These are phyloP conservation scores for Noctua comes DNA, from an alignment of 2,888 invertebrate species.

Conservation along the genomic window DNA sequence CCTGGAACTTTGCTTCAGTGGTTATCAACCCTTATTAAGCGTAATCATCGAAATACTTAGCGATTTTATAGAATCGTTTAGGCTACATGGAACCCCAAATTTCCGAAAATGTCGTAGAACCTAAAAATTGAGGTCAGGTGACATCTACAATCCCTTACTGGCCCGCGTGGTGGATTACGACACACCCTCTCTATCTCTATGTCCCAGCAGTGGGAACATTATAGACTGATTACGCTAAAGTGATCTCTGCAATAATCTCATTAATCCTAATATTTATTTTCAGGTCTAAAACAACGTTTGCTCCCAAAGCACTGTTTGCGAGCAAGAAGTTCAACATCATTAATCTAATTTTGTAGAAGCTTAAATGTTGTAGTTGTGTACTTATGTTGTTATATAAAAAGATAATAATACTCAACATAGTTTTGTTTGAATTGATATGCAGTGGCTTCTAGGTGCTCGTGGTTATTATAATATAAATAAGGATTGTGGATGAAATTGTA, in stretches of 20 bases:
- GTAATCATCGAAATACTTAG: constrained; percentile 20
- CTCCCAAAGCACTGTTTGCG: constrained; percentile 20
- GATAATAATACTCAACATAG: not conserved
- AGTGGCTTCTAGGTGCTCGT: not conserved
- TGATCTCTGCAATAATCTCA: not conserved
- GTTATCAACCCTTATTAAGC: constrained; percentile 15
- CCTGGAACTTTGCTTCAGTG: constrained; percentile 27
- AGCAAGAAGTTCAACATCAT: constrained; percentile 46
- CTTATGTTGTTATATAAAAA: constrained; percentile 5
- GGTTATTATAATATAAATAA: not conserved
- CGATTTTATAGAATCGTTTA: constrained; percentile 12
- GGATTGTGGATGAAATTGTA: not conserved
- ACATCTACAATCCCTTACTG: not conserved
- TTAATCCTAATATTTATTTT: constrained; percentile 30
- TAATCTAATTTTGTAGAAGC: not conserved
- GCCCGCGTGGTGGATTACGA: not conserved
- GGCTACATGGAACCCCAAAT: not conserved
- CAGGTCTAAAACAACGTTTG: constrained; percentile 52
- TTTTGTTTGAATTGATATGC: not conserved
- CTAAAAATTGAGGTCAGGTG: not conserved
- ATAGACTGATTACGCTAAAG: not conserved
- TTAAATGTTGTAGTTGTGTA: not conserved
- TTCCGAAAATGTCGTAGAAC: not conserved
- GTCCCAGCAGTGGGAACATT: not conserved
- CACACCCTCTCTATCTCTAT: not conserved